Base-by-base conservation (phyloP, 1,140 invertebrate species). In the Acromyrmex heyeri region DNA sequence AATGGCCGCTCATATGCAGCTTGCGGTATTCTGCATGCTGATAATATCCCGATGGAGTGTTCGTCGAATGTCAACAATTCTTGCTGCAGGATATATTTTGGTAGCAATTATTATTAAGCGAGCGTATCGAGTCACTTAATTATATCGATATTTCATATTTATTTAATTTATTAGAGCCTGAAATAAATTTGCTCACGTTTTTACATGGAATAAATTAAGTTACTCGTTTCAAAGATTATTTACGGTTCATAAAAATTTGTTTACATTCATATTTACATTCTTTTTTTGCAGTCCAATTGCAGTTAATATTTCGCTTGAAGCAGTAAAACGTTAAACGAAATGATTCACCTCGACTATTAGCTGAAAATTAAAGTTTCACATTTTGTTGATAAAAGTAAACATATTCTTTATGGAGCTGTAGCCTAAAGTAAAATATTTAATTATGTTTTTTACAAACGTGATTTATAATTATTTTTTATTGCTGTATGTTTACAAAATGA, bases 1-100 rank as follows among this genome's bases (percentile, higher is more conserved):
- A 61, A 75, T 83, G 67, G 53, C 55, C 24, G 79, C 24, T 79
- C 62, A 18, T 83, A 61, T 24, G 24, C 24, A 30, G 55, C 59
- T 34, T 62, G 79, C 38, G 69, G 48, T 83, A 34, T 83, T 59
- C 44, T 55, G 50, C 53, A 70, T 27, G 16, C 65, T 16, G 34
- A 57, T 53, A 70, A 81, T 81, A 81, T 81, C 65, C 8, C 53
- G 50, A 34, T 50, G 27, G 61, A 30, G 30, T 16, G 18, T 6
- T 21, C 24, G 24, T 18, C 44, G 75, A 44, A 48, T 62, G 59
- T 38, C 50, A 55, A 70, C 50, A 57, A 81, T 70, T 70, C 78
- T 81, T 57, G 78, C 14, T 30, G 30, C 65, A 1, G 50, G 16
- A 34, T 53, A 67, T 50, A 70, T 44, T 81, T 70, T 18, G 30